Evolutionary conservation across 37 sponge, comb jelly and placozoan species (phyloP).

Genomic region (Cliona cf. orientalis): DNA sequence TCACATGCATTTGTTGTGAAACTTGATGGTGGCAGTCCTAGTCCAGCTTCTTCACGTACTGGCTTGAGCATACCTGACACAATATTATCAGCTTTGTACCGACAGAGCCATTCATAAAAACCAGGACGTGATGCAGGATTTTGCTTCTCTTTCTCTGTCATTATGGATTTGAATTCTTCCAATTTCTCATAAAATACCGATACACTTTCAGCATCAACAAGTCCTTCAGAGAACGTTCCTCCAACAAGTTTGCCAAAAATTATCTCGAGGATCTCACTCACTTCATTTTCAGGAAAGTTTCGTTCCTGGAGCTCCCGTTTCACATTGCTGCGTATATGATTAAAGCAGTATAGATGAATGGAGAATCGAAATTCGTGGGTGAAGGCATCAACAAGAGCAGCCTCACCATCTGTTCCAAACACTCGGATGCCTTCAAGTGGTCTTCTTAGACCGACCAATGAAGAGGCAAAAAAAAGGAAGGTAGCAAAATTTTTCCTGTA

Average conservation of each 20-base stretch:
- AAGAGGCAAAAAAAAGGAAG: constrained; percentile 43
- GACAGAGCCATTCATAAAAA: constrained; percentile 17
- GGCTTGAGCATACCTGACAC: background rate
- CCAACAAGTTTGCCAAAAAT: constrained; percentile 43
- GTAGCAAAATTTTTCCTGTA: constrained; percentile 35
- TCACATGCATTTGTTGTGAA: constrained; percentile 31
- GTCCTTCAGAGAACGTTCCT: constrained; percentile 28
- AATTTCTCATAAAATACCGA: constrained; percentile 24
- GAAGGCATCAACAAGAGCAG: constrained; percentile 11
- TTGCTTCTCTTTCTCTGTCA: background rate
- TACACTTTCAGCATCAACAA: constrained; percentile 35
- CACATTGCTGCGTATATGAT: constrained; percentile 35
- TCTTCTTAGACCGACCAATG: constrained; percentile 19
- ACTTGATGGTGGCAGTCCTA: constrained; percentile 6
- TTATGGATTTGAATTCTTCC: background rate
- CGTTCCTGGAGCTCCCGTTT: constrained; percentile 17
- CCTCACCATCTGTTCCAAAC: constrained; percentile 59
- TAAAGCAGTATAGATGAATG: constrained; percentile 42
- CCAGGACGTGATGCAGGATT: constrained; percentile 4
- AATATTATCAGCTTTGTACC: constrained; percentile 1
- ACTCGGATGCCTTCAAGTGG: constrained; percentile 36
- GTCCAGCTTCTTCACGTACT: constrained; percentile 23
- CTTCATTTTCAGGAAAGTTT: background rate
- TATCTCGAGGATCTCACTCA: constrained; percentile 12
- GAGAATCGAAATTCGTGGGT: constrained; percentile 21